phyloP scores from a whole-genome alignment of 2,888 invertebrate species.

The Hecatera dysodea region DNA sequence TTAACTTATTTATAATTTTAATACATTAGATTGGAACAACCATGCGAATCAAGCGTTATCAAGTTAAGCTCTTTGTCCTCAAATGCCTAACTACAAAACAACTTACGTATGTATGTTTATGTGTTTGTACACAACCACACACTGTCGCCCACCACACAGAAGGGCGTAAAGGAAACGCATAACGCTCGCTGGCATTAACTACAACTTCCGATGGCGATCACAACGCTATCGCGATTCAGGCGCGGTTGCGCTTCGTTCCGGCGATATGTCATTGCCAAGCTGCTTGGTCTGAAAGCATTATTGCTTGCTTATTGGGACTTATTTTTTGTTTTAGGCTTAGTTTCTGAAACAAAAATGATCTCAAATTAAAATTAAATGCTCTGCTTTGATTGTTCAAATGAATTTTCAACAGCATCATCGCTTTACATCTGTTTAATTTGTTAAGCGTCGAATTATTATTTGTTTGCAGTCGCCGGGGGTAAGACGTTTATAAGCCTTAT shows the following conservation, averaged over 20 bases:
- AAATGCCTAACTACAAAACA: no score
- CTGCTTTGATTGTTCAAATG: no score
- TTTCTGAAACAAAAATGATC: neutral
- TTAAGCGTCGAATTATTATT: no score
- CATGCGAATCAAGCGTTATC: no score
- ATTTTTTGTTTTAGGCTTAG: conserved; percentile 1
- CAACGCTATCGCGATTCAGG: conserved; percentile 73
- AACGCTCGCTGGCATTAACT: conserved; percentile 82
- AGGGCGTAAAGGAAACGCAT: conserved; percentile 76
- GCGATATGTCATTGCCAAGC: conserved; percentile 72
- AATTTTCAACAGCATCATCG: no score
- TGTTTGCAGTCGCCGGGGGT: no score
- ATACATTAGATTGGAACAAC: no score
- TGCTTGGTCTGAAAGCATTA: conserved; percentile 66
- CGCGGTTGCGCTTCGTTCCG: conserved; percentile 63
- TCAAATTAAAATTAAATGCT: no score
- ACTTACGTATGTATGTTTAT: neutral
- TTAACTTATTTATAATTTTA: no score
- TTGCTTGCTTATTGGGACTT: conserved; percentile 31
- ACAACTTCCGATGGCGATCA: conserved; percentile 79
- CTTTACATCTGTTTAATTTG: no score
- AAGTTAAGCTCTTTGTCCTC: no score
- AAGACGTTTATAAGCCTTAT: no score
- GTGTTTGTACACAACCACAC: conserved; percentile 5
- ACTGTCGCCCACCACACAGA: conserved; percentile 34